Conservation (phyloP, 2,797 vertebrate species). For the Danio jaintianensis region DNA sequence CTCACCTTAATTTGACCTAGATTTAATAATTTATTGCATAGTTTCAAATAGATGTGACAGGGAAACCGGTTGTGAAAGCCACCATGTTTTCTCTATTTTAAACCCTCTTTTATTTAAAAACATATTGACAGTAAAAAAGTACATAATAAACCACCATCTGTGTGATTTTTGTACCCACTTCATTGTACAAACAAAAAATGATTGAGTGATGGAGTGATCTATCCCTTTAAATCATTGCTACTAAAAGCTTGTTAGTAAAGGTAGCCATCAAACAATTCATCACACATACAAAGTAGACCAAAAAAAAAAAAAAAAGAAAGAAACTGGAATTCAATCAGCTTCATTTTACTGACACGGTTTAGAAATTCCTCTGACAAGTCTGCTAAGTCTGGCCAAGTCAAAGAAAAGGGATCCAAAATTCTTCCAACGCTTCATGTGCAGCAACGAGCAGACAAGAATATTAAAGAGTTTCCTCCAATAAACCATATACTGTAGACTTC, state of each 20-base stretch:
- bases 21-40: too few relatives aligned
- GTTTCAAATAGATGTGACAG: too few relatives aligned
- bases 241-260: slow-evolving; percentile 15
- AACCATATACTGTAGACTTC: slow-evolving; percentile 38
- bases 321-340: slow-evolving; percentile 29
- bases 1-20: too few relatives aligned
- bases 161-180: neutral
- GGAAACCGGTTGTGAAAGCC: too few relatives aligned
- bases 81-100: too few relatives aligned
- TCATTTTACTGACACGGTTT: slow-evolving; percentile 30
- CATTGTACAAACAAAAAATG: neutral
- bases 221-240: neutral
- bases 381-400: slow-evolving; percentile 22
- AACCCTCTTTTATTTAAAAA: too few relatives aligned
- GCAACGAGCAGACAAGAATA: slow-evolving; percentile 24
- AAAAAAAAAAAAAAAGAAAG: neutral
- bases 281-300: neutral
- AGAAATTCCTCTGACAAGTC: slow-evolving; percentile 29
- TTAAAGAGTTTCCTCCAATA: slow-evolving; percentile 26
- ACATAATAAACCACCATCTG: too few relatives aligned
- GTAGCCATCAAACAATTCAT: slow-evolving; percentile 5
- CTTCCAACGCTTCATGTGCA: slow-evolving; percentile 14
- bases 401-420: slow-evolving; percentile 28
- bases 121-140: too few relatives aligned
- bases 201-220: neutral